A percentile compares a stretch with the other conserved stretches of the same genome.
Evolutionary conservation across 2,888 invertebrate species (phyloP).

Genomic region (Chrysina gloriosa): DNA sequence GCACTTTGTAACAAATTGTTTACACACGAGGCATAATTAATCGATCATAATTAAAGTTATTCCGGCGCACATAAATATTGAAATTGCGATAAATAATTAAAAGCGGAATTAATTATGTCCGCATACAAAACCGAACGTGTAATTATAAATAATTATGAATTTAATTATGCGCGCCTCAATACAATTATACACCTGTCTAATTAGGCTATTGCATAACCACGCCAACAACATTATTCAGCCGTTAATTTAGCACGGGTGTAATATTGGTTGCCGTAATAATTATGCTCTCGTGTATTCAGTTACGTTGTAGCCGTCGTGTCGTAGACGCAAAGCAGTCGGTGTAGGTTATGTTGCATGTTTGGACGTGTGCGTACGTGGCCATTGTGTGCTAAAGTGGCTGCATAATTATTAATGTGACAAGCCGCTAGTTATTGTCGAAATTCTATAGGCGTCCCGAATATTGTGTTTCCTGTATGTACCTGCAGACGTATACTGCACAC

Average conservation of each 20-base stretch:
- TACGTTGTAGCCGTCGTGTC: conserved; percentile 3
- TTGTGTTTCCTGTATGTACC: no score
- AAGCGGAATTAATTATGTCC: no score
- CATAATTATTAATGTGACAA: conserved; percentile 30
- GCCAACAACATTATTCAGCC: not conserved
- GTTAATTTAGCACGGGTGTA: not conserved
- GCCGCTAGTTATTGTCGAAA: not conserved
- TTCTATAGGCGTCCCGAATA: no score
- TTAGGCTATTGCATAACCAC: not conserved
- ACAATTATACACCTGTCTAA: no score
- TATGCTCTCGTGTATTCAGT: not conserved
- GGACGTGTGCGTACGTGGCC: not conserved
- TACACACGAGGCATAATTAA: no score
- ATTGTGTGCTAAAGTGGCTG: conserved; percentile 19
- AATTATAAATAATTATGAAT: not conserved
- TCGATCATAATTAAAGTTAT: no score
- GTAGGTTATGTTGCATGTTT: not conserved
- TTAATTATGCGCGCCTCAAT: not conserved
- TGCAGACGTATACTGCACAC: no score
- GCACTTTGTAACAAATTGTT: no score
- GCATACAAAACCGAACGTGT: not conserved
- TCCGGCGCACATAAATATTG: no score
- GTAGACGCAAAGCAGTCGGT: no score
- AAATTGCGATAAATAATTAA: no score
- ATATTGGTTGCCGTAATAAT: conserved; percentile 15